Conservation (phyloP, 2,888 invertebrate species). For the Tachystola acroxantha region DNA sequence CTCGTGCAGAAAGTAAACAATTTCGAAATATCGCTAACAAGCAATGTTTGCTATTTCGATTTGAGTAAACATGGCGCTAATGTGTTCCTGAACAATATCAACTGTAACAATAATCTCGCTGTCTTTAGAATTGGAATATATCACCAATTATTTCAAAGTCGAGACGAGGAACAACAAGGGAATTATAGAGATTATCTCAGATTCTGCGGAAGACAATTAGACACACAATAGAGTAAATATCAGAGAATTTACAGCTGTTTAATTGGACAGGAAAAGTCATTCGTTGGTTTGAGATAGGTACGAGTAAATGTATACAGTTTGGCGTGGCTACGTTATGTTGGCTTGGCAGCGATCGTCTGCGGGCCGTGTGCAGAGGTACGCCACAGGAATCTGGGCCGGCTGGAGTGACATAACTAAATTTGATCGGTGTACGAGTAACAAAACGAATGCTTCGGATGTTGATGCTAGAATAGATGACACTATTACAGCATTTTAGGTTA, state of each 20-base stretch:
- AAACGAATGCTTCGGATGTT: conserved; percentile 53
- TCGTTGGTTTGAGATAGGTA: conserved; percentile 53
- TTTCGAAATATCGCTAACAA: conserved; percentile 29
- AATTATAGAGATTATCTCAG: conserved; percentile 6
- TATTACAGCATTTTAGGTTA: conserved; percentile 6
- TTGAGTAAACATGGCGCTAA: conserved; percentile 29
- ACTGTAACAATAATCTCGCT: conserved; percentile 5
- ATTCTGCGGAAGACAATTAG: conserved; percentile 13
- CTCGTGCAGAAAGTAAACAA: conserved; percentile 27
- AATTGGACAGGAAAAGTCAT: conserved; percentile 51
- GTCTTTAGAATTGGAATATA: neutral
- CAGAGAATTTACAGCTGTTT: conserved; percentile 39
- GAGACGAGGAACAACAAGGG: neutral
- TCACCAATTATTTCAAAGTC: neutral
- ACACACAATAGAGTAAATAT: conserved; percentile 26
- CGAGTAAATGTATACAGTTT: conserved; percentile 32
- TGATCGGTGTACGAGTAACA: conserved; percentile 68
- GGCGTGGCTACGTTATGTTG: conserved; percentile 47
- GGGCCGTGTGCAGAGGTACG: conserved; percentile 74
- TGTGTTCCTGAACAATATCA: conserved; percentile 15
- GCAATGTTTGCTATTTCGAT: conserved; percentile 23
- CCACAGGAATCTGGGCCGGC: conserved; percentile 68
- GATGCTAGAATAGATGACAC: conserved; percentile 27
- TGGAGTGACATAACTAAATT: conserved; percentile 78
- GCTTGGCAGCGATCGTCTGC: conserved; percentile 60